These are phyloP conservation scores for Sussaba pulchella DNA, from an alignment of 2,888 invertebrate species.

Conservation along the genomic window DNA sequence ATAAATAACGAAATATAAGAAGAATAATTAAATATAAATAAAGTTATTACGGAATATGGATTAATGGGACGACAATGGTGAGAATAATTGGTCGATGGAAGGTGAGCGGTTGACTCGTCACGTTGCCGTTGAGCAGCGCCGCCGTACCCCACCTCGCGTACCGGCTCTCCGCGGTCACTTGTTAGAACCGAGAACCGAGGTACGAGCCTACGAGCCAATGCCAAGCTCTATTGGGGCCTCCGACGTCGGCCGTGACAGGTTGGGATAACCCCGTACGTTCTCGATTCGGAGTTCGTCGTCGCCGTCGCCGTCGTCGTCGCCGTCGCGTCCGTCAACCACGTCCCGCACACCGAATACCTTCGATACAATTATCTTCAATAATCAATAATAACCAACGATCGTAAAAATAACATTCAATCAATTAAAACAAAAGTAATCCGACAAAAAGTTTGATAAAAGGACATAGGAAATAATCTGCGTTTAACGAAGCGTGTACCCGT, in stretches of 20 bases:
- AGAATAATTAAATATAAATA: conserved; percentile 17
- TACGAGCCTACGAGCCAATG: conserved; percentile 49
- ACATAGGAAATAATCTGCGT: background rate
- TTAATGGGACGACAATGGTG: conserved; percentile 25
- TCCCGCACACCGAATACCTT: background rate
- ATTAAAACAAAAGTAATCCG: background rate
- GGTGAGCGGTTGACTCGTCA: conserved; percentile 68
- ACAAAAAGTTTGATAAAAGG: background rate
- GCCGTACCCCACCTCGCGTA: conserved; percentile 70
- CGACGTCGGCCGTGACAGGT: conserved; percentile 76
- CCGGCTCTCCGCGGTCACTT: conserved; percentile 66
- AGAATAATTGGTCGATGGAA: conserved; percentile 22
- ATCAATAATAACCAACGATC: conserved; percentile 8
- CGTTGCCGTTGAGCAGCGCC: conserved; percentile 38
- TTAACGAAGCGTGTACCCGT: too few species aligned
- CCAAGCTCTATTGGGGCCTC: conserved; percentile 73
- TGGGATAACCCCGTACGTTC: conserved; percentile 68
- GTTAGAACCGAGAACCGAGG: conserved; percentile 58
- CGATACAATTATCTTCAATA: background rate
- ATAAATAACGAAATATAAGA: conserved; percentile 16
- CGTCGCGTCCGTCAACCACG: conserved; percentile 28
- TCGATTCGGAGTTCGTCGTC: conserved; percentile 60
- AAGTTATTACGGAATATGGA: background rate
- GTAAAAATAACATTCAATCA: background rate
- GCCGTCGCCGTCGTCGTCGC: conserved; percentile 30